Percentiles rank a stretch among this genome's conserved stretches.
phyloP scores from a whole-genome alignment of 2,113 vertebrate genomes.

The Noturus placidus region DNA sequence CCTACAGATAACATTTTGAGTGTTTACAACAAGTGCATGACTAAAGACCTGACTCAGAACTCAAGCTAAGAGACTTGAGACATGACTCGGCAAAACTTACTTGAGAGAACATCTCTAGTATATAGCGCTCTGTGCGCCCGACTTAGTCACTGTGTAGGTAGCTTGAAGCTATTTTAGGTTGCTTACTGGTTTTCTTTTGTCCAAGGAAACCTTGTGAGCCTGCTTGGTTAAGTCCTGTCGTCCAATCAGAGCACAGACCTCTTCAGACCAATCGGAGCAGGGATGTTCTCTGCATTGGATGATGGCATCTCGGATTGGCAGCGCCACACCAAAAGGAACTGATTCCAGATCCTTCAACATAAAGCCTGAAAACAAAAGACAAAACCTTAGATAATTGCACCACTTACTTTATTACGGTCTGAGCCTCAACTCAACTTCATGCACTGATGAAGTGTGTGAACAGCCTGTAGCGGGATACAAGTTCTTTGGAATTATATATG shows the following conservation, averaged over 20 bases:
- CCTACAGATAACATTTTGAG: not conserved
- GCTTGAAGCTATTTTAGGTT: not conserved
- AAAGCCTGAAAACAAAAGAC: conserved; percentile 75
- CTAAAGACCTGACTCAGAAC: not conserved
- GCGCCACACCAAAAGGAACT: conserved; percentile 91
- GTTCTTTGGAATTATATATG: not conserved
- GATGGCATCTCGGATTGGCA: conserved; percentile 92
- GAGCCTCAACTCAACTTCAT: not conserved
- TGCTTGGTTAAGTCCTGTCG: conserved; percentile 95
- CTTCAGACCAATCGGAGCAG: conserved; percentile 92
- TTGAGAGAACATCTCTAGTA: not conserved
- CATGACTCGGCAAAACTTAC: conserved; percentile 6
- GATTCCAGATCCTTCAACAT: conserved; percentile 92
- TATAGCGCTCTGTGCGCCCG: not conserved
- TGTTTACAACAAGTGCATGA: conserved; percentile 11
- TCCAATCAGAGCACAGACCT: conserved; percentile 91
- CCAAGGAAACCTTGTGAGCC: conserved; percentile 87
- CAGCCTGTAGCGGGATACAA: not conserved
- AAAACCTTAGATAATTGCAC: not conserved
- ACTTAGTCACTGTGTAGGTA: not conserved
- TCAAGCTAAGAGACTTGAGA: conserved; percentile 2
- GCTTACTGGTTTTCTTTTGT: conserved; percentile 88
- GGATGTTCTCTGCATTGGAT: conserved; percentile 93
- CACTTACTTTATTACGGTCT: not conserved
- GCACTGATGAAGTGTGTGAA: not conserved